Base-by-base conservation (phyloP, 1,140 invertebrate genomes). In the Drosophila subobscura region DNA sequence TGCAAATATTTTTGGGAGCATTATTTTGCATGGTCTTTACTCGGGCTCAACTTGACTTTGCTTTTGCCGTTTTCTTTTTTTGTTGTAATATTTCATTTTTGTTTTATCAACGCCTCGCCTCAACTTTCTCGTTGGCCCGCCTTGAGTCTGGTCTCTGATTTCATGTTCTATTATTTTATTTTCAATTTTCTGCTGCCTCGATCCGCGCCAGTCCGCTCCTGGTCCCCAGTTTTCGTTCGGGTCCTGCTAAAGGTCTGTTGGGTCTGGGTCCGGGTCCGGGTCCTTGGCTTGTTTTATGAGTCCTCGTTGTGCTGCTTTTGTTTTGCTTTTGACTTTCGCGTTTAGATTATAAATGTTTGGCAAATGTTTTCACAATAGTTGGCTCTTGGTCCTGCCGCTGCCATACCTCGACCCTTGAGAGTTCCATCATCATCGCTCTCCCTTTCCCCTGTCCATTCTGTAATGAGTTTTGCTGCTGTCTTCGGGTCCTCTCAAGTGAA, bases 331-430 rank as follows among this genome's bases (percentile, higher is more conserved):
- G 67, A 72, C 72, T 81, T 80, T 77, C 67, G 78, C 61, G 68
- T 50, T 81, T 77, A 81, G 79, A 77, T 81, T 83, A 74, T 81
- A 83, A 81, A 81, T 77, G 79, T 74, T 81, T 81, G 55, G 60
- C 67, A 81, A 80, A 81, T 81, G 78, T 81, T 81, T 77, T 73
- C 53, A 81, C 72, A 81, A 76, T 76, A 72, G 65, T 61, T 54
- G 50, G 46, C 45, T 71, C 49, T 72, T 76, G 70, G 50, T 76
- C 64, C 37, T 60, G 33, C 14, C 55, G 33, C 14, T 37, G 29
- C 64, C 47, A 40, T 23, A 25, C 42, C n/a, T 40, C 22, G 16
- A 20, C 37, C 22, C 41, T 45, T 33, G 52, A 12, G 27, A 27
- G 22, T 55, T 54, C 5, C 5, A 27, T 46, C 49, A 27, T 46